Evolutionary conservation across 1,140 invertebrate genomes (phyloP), one percentile per base, ranked within the genome.

Genomic region (Oscheius sp.): DNA sequence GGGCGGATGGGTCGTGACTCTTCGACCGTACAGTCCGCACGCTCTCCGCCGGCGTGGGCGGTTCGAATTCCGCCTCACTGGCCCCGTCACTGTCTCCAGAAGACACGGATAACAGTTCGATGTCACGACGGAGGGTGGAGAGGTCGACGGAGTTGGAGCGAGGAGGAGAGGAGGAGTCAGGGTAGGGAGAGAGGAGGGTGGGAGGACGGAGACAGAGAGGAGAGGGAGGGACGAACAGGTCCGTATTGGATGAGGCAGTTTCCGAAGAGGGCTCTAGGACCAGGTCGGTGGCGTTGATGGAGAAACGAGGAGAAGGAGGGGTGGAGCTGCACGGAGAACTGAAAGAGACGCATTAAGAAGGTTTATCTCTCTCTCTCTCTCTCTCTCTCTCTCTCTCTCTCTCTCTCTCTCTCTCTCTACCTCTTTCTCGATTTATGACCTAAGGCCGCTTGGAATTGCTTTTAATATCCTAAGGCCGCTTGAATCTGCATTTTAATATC

Each of bases 121-220:
- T 83, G 64, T 83, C 82, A 28, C 82, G 49, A 23, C 82, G 72
- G 42, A 83, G 74, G 38, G 77, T 83, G 7, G 82, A 84, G 31
- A 83, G 63, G 71, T 83, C 82, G 63, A 83, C 77, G 35, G 79
- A 82, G 62, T 84, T 83, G 23, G 79, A 82, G 28, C 82, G 64
- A 23, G 82, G 82, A 26, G 82, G 82, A 63, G 65, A 68, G 34
- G 68, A 67, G n/a, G 65, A 74, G 61, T 59, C 67, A 7, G 78
- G 72, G 36, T 67, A 74, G 20, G 55, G 65, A 13, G 64, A 67
- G 15, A 74, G 45, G 20, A 68, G 65, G 18, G 35, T 38, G 2
- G 65, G 64, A 15, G 52, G 65, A 32, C 36, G 52, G 32, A 74
- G 72, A 29, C 45, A 65, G 42, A 74, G 72, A 32, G 62, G 62